phyloP scores from a whole-genome alignment of 2,113 vertebrate species.

The Rhombomys opimus region DNA sequence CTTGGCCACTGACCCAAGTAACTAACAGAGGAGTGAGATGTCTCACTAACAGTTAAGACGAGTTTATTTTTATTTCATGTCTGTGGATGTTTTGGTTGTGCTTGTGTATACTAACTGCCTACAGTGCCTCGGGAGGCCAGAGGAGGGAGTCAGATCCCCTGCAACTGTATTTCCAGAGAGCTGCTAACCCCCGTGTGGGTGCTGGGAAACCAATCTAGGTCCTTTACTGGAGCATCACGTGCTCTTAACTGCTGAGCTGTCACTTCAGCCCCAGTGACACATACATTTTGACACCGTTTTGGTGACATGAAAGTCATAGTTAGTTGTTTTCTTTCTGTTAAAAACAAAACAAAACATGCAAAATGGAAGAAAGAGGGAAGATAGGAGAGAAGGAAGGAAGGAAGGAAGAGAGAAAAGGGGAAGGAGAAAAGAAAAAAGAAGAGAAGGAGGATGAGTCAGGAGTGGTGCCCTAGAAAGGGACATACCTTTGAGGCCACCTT shows the following conservation, averaged over 20 bases:
- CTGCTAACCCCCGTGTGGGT: too few relatives aligned
- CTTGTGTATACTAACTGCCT: not conserved
- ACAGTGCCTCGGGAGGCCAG: not conserved
- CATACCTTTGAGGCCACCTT: not conserved
- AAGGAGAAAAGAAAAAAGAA: not conserved
- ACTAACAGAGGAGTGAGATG: not conserved
- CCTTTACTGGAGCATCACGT: not conserved
- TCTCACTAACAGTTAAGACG: not conserved
- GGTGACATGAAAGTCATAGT: not conserved
- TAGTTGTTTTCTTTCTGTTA: conserved; percentile 12
- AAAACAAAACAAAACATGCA: not conserved
- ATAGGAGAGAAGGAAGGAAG: not conserved
- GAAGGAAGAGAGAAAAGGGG: not conserved
- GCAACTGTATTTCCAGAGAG: not conserved
- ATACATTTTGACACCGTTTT: not conserved
- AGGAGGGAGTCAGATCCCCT: not conserved
- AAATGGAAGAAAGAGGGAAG: not conserved
- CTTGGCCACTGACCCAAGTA: not conserved
- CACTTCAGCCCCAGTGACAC: not conserved
- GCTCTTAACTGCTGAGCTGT: not conserved
- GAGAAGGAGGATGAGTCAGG: too few relatives aligned
- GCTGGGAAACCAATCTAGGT: too few relatives aligned
- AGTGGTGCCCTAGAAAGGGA: not conserved
- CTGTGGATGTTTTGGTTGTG: not conserved
- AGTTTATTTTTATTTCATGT: not conserved